Evolutionary conservation across 1,140 invertebrate genomes (phyloP).

Genomic region (Zaprionus lachaisei): DNA sequence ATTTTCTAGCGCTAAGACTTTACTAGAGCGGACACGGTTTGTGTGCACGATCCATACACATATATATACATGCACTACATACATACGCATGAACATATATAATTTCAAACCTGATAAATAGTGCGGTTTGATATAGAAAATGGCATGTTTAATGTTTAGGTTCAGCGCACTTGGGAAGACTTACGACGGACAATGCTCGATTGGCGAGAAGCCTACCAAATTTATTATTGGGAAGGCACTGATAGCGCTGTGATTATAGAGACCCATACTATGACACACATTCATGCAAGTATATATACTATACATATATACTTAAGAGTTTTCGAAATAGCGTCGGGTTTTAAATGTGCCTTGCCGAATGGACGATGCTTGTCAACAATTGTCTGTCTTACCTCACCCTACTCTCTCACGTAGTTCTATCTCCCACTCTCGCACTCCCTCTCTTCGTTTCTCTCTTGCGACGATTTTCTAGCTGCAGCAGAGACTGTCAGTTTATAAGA

Average conservation of each 20-base stretch:
- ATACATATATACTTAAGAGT: slow-evolving; percentile 14
- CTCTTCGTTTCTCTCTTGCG: background rate
- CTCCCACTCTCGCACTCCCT: background rate
- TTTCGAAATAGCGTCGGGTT: slow-evolving; percentile 20
- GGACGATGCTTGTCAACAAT: slow-evolving; percentile 39
- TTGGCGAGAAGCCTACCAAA: slow-evolving; percentile 42
- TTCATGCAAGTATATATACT: background rate
- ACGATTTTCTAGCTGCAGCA: slow-evolving; percentile 7
- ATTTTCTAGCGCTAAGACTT: slow-evolving; percentile 7
- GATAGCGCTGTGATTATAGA: slow-evolving; percentile 48
- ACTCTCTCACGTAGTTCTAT: background rate
- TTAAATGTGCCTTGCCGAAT: slow-evolving; percentile 1
- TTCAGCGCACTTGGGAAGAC: slow-evolving; percentile 49
- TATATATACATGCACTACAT: slow-evolving; percentile 7
- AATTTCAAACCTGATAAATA: slow-evolving; percentile 20
- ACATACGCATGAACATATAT: background rate
- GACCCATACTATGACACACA: slow-evolving; percentile 3
- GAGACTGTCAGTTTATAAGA: slow-evolving; percentile 26
- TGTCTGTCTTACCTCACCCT: slow-evolving; percentile 14
- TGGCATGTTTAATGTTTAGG: slow-evolving; percentile 23
- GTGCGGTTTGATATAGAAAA: background rate
- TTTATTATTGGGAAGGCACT: slow-evolving; percentile 62
- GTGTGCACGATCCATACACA: background rate
- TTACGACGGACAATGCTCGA: slow-evolving; percentile 18
- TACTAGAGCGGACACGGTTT: background rate